Conservation (phyloP, 2,888 invertebrate genomes). For the Aphodius granarius region DNA sequence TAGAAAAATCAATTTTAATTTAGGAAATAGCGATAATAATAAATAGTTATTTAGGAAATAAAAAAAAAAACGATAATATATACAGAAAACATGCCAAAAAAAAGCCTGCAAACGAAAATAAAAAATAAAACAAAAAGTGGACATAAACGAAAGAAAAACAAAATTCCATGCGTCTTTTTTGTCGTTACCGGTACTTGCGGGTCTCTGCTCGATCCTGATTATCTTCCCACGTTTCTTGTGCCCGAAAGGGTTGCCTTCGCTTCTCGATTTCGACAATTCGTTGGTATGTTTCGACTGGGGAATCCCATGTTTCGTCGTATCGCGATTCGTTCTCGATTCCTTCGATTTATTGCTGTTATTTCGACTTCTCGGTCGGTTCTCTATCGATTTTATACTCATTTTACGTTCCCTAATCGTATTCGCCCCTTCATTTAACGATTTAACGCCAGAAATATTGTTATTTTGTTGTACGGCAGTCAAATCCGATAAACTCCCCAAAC, state of each 20-base stretch:
- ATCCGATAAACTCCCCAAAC: constrained; percentile 51
- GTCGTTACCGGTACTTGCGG: constrained; percentile 44
- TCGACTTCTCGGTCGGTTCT: background rate
- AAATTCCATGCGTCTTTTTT: background rate
- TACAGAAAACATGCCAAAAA: constrained; percentile 9
- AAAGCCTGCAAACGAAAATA: constrained; percentile 16
- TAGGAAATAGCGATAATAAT: background rate
- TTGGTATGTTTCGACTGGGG: constrained; percentile 33
- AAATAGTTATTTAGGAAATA: background rate
- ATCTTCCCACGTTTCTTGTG: constrained; percentile 49
- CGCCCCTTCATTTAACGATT: background rate
- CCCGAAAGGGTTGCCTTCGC: constrained; percentile 52
- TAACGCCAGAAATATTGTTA: background rate
- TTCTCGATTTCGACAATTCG: constrained; percentile 49
- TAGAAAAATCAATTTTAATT: background rate
- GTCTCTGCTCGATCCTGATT: constrained; percentile 46
- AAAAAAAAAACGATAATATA: background rate
- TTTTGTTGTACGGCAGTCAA: constrained; percentile 43
- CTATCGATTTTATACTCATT: background rate
- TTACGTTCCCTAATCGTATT: background rate
- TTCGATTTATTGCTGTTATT: constrained; percentile 4
- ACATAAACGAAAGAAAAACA: constrained; percentile 8
- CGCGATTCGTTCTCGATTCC: background rate
- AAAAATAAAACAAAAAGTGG: constrained; percentile 10
- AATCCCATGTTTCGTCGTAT: background rate